Percentiles rank a stretch among this genome's conserved stretches.
Conservation (phyloP, 2,888 invertebrate species). For the Fissipunctia ypsillon region DNA sequence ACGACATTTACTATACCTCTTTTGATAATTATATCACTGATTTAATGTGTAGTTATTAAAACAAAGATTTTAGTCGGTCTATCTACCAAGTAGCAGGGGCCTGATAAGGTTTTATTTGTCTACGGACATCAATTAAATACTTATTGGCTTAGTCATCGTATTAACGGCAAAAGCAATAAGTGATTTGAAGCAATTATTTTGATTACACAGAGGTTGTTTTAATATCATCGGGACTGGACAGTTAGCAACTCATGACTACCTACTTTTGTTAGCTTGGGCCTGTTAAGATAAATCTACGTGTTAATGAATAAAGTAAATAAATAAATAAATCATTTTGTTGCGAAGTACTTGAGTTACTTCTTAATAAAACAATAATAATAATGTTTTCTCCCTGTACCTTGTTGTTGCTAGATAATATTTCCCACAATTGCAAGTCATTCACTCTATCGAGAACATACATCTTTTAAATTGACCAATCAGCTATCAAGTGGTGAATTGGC, state of each 20-base stretch:
- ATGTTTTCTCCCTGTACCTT: not conserved
- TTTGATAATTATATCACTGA: not conserved
- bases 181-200: conserved; percentile 18
- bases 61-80: not conserved
- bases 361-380: not conserved
- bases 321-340: too few species aligned
- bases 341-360: not conserved
- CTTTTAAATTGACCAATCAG: conserved; percentile 36
- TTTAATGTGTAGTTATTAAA: not conserved
- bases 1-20: too few species aligned
- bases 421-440: not conserved
- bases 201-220: conserved; percentile 21
- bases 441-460: conserved; percentile 17
- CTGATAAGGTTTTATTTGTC: conserved; percentile 43
- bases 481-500: conserved; percentile 29
- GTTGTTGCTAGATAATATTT: not conserved
- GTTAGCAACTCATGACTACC: too few species aligned
- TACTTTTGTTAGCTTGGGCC: too few species aligned
- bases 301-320: too few species aligned
- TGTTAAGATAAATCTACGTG: too few species aligned
- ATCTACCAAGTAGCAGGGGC: conserved; percentile 16
- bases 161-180: conserved; percentile 14
- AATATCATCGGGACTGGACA: too few species aligned
- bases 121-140: conserved; percentile 16
- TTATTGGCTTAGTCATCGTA: conserved; percentile 10